A percentile compares a stretch with the other conserved stretches of the same genome.
phyloP scores from a whole-genome alignment of 2,113 vertebrate species.

The Micromys minutus region DNA sequence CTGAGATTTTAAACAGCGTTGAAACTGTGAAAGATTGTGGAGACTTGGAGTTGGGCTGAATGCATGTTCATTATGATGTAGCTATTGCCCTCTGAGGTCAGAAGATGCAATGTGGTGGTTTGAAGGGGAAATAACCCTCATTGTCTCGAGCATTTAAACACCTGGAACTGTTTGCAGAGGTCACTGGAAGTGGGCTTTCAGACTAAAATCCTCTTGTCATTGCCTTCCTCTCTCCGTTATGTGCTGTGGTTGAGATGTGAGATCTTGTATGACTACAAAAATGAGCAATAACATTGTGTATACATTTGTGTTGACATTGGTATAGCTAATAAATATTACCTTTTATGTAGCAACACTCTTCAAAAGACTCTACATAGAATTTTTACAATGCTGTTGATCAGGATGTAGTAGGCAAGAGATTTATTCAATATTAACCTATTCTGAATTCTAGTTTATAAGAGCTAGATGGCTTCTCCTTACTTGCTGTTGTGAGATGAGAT shows the following conservation, averaged over 20 bases:
- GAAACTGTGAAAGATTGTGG: not conserved
- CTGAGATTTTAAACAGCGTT: not conserved
- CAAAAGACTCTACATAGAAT: constrained; percentile 11
- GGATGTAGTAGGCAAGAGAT: not conserved
- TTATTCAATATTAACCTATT: not conserved
- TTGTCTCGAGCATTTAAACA: not conserved
- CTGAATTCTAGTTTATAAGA: not conserved
- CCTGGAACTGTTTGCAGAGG: not conserved
- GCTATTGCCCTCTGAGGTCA: not conserved
- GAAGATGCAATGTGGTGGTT: not conserved
- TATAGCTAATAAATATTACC: not conserved
- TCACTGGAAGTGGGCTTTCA: not conserved
- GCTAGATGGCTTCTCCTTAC: accelerated
- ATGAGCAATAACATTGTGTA: not conserved
- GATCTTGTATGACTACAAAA: not conserved
- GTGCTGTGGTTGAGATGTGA: not conserved
- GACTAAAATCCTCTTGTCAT: not conserved
- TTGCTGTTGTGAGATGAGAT: not conserved
- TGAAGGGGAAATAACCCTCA: not conserved
- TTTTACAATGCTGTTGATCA: not conserved
- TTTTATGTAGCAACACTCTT: constrained; percentile 1
- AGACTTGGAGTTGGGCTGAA: not conserved
- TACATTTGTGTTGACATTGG: not conserved
- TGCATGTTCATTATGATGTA: not conserved
- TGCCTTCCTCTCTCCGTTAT: not conserved